These are phyloP conservation scores for Agrochola lota DNA, from an alignment of 2,888 invertebrate species.

Conservation along the genomic window DNA sequence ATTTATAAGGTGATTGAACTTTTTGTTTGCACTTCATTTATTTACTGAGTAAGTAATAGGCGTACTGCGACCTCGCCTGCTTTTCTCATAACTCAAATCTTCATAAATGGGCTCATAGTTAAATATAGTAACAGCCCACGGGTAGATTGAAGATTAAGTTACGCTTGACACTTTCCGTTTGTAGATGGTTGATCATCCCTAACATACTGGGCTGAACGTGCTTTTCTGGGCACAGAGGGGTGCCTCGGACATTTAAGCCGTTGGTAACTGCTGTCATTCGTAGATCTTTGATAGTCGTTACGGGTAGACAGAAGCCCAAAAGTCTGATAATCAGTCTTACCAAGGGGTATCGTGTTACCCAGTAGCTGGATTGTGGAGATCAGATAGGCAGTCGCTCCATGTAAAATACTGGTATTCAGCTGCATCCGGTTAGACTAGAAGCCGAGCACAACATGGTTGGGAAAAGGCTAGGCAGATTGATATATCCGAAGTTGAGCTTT, in stretches of 20 bases:
- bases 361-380: too few species aligned
- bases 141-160: background rate
- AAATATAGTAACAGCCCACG: background rate
- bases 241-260: background rate
- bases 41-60: background rate
- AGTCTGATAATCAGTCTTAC: background rate
- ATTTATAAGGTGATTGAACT: slow-evolving; percentile 50
- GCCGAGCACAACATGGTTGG: background rate
- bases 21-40: background rate
- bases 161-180: background rate
- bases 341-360: background rate
- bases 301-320: background rate
- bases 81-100: background rate
- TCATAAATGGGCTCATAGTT: background rate
- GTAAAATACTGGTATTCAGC: too few species aligned
- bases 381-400: too few species aligned
- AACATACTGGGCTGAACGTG: background rate
- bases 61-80: background rate
- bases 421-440: background rate
- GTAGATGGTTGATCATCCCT: background rate
- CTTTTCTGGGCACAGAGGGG: too few species aligned
- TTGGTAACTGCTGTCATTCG: background rate
- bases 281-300: background rate
- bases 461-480: background rate
- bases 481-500: background rate